Evolutionary conservation across 2,797 vertebrate genomes (phyloP).

Genomic region (Calcarius lapponicus): DNA sequence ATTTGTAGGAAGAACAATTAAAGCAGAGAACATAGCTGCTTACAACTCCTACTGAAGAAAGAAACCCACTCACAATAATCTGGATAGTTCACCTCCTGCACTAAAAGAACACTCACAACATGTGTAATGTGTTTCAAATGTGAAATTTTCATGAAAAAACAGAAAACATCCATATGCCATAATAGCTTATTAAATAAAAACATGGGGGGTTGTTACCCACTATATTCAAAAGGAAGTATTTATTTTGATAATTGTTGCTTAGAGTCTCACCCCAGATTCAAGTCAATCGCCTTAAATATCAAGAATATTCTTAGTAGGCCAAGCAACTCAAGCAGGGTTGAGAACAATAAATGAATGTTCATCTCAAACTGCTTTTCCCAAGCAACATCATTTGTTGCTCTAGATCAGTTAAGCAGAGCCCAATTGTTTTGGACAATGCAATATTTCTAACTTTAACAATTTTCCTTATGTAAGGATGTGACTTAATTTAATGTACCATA

Average conservation of each 20-base stretch:
- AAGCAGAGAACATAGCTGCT: not conserved
- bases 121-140: not conserved
- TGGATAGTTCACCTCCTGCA: not conserved
- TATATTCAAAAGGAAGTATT: not conserved
- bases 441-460: not conserved
- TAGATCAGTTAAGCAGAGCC: not conserved
- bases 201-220: not conserved
- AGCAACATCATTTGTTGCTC: not conserved
- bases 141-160: not conserved
- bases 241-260: not conserved
- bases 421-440: not conserved
- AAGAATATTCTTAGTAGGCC: not conserved
- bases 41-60: not conserved
- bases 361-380: not conserved
- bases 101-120: not conserved
- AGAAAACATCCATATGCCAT: not conserved
- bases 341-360: not conserved
- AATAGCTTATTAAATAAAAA: not conserved
- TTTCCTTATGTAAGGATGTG: not conserved
- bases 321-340: not conserved
- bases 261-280: not conserved
- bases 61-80: not conserved
- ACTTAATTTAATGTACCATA: not conserved
- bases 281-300: not conserved
- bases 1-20: not conserved